Base-by-base conservation (phyloP, 2,113 vertebrate species). In the Eclectus roratus region DNA sequence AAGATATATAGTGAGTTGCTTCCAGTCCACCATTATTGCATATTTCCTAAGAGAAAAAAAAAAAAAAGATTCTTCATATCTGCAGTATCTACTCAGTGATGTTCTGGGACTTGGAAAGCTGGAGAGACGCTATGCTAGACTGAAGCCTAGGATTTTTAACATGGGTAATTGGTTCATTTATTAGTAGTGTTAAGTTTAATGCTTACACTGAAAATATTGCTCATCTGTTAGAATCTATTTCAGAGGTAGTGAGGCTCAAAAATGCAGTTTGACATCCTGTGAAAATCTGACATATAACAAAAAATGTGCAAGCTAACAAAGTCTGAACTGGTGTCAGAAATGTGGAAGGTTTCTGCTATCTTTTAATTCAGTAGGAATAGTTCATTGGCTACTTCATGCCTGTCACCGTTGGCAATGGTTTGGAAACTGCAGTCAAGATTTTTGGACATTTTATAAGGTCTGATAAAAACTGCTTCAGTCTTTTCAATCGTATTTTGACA, bases 281-380 rank as follows among this genome's bases (percentile, higher is more conserved):
- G 78, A 89, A 78, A 81, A 70, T 19, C 20, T 90, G 61, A 76
- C 35, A 63, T 66, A 27, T 85, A 90, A 88, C 9, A 47, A 96
- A 72, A 76, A 78, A 69, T 52, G 4, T 78, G 21, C 50, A 49
- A 85, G 56, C 24, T 94, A 90, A 88, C 0, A 55, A 89, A 71
- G 55, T 94, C 44, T 86, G 80, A 93, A 73, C 55, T 65, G 41
- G 37, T 94, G 58, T 94, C 53, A 91, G 70, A 87, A 68, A 52
- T 55, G 21, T n/a, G 31, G 43, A 88, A 78, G 27, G 1, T 11
- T 66, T 77, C 27, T 73, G 90, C 50, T 43, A 46, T 80, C 49
- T 80, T 37, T 41, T 82, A 86, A 70, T 74, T 82, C 41, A 71
- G 56, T 47, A 63, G 41, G 46, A 91, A 90, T 47, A 77, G 53